Evolutionary conservation across 2,113 vertebrate genomes (phyloP), one percentile per base, ranked within the genome.

Genomic region (Taxidea taxus): DNA sequence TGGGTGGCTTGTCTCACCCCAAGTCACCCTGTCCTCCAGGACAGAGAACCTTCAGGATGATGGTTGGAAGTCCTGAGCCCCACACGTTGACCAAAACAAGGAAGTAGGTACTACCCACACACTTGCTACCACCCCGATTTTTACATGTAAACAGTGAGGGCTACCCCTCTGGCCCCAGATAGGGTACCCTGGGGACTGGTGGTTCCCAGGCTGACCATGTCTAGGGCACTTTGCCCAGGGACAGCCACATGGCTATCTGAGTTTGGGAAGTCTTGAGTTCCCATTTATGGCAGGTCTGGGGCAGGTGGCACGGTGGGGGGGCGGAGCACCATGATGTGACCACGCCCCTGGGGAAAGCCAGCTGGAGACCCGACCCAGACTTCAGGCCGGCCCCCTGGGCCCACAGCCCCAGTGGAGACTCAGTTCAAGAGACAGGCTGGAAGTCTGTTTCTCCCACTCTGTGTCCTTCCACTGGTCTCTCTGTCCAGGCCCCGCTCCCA

Each of bases 401-500:
- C 6, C 60, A 75, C 20, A 58, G 85, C 23, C 39, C 11, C 82
- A 12, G 23, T 8, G 21, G 58, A 10, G 18, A 58, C 58, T 31
- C 20, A 44, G 47, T 25, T 34, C 47, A 2, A 47, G 42, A 7
- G 25, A 39, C 0, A 1, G 44, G 13, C 44, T 77, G 47, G 49
- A 56, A 54, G 80, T 42, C 49, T 78, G 47, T 4, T 15, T 86
- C 23, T 7, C 47, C 7, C 27, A 5, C 23, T 74, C 20, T 31
- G 2, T 1, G 2, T 2, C 13, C 12, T 49, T 29, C 44, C 15
- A 3, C 25, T 5, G 0, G 47, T 12, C 42, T 16, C 51, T 47
- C 49, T 58, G 39, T 25, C 4, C 4, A 44, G 54, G 31, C 10
- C 25, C 16, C 10, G 1, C 31, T 60, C n/a, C 47, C 8, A 11